These are phyloP conservation scores for Poecile atricapillus DNA, from an alignment of 2,113 vertebrate genomes.

Conservation along the genomic window DNA sequence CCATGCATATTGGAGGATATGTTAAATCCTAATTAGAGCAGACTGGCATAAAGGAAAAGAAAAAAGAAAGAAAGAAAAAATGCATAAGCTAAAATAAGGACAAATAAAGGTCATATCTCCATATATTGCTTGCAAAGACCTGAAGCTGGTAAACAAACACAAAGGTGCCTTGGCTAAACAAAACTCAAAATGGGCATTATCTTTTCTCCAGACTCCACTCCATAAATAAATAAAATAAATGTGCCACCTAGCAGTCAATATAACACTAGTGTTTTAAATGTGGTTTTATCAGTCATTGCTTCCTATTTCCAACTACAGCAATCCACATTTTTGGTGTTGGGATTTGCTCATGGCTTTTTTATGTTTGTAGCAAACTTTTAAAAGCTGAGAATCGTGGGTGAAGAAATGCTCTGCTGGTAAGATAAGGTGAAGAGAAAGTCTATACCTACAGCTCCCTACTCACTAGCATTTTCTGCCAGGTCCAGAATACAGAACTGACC, in stretches of 20 bases:
- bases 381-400: not conserved
- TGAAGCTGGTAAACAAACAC: not conserved
- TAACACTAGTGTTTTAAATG: not conserved
- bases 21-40: conserved; percentile 2
- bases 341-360: accelerated
- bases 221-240: not conserved
- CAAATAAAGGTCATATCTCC: not conserved
- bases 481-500: not conserved
- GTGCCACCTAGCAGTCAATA: not conserved
- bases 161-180: not conserved
- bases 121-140: not conserved
- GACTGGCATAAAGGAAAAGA: not conserved
- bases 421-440: not conserved
- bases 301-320: not conserved
- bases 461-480: not conserved
- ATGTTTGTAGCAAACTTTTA: not conserved
- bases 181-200: not conserved
- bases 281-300: not conserved
- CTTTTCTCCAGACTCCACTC: not conserved
- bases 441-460: not conserved
- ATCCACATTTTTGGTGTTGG: not conserved
- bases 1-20: not conserved
- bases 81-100: not conserved
- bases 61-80: not conserved
- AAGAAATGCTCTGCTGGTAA: not conserved